A percentile compares a stretch with the other conserved stretches of the same genome.
Evolutionary conservation across 2,113 vertebrate species (phyloP).

Genomic region (Struthio camelus): DNA sequence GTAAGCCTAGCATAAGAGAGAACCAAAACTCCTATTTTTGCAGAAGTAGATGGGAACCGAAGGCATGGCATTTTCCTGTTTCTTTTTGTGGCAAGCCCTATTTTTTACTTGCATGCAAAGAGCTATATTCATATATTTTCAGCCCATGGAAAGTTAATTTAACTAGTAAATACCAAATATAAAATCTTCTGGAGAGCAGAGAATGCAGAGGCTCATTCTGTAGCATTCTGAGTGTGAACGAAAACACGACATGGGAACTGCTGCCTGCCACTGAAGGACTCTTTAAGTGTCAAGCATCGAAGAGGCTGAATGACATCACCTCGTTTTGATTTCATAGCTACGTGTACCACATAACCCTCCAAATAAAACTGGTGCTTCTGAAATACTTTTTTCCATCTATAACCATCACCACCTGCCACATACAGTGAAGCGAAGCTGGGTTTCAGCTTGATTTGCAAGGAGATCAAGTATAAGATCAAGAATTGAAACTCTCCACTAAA

Average conservation of each 20-base stretch:
- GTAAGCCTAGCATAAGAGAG: not conserved
- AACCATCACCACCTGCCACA: not conserved
- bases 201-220: not conserved
- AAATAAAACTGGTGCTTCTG: not conserved
- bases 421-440: not conserved
- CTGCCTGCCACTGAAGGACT: not conserved
- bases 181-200: not conserved
- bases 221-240: not conserved
- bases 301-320: not conserved
- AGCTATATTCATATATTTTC: not conserved
- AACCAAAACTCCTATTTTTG: slow-evolving; percentile 38
- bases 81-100: not conserved
- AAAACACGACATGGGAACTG: not conserved
- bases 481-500: not conserved
- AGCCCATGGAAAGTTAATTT: not conserved
- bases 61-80: slow-evolving; percentile 10
- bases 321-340: not conserved
- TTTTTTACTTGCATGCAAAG: not conserved
- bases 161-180: not conserved
- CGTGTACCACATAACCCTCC: not conserved
- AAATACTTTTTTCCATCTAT: not conserved
- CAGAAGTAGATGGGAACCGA: slow-evolving; percentile 19
- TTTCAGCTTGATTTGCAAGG: not conserved
- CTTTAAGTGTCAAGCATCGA: not conserved
- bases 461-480: not conserved